Evolutionary conservation across 2,888 invertebrate genomes (phyloP), one percentile per base, ranked within the genome.

Genomic region (Limnephilus marmoratus): DNA sequence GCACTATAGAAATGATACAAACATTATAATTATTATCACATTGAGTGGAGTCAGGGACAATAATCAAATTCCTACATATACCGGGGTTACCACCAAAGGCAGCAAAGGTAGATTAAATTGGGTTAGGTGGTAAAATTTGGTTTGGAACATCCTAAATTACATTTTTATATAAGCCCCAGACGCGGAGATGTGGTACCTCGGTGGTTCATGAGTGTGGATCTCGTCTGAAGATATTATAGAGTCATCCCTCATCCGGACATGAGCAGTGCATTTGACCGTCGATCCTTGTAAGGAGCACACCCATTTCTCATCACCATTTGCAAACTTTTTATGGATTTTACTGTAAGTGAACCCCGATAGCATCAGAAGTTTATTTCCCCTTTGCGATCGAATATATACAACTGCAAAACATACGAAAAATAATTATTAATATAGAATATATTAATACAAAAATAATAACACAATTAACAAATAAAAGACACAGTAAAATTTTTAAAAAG

Each of bases 271-370:
- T 4, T 86, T 45, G 15, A 34, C 29, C 7, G 31, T 34, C 15
- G 83, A 83, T 34, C 37, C 37, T 34, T 31, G 31, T 31, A 83
- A 37, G 5, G 93, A 93, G 80, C 93, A 93, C 15, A 81, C 80
- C 93, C 93, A 93, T 82, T 91, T 87, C 45, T 91, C 87, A n/a
- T 88, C 88, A 2, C 68, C 82, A 13, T 45, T 81, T 9, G 34
- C 12, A 53, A 18, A 53, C 53, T 53, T 53, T 18, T 53, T 53
- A 53, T 15, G 18, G 12, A 81, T 82, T 9, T 37, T 81, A 24
- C 34, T 13, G n/a, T 90, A 90, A 5, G 90, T 90, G 45, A n/a
- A 90, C 31, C 81, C 31, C 3, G 80, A 29, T 0, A 90, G n/a
- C 34, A 81, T n/a, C 81, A 90, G 24, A 24, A 90, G 81, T 13